Conservation (phyloP, 2,113 vertebrate species). For the Callithrix jacchus region DNA sequence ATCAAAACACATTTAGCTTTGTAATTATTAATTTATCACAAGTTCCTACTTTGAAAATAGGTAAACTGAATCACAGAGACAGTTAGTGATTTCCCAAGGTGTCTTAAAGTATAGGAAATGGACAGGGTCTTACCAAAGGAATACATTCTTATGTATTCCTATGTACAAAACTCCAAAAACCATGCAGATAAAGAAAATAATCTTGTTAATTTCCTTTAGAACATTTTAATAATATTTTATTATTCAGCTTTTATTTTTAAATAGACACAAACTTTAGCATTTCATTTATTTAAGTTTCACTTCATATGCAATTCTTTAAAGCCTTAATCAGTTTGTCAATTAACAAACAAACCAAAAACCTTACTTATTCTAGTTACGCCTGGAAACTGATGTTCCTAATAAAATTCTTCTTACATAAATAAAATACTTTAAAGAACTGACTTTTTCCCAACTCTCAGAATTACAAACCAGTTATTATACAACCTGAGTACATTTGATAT, state of each 20-base stretch:
- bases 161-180: background rate
- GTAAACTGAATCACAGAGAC: background rate
- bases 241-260: constrained; percentile 10
- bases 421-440: constrained; percentile 48
- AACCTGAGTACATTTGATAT: constrained; percentile 49
- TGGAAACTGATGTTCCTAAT: constrained; percentile 62
- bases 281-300: constrained; percentile 55
- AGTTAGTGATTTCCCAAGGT: background rate
- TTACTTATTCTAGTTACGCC: constrained; percentile 51
- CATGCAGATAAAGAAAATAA: background rate
- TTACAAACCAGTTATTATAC: constrained; percentile 15
- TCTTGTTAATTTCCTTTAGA: constrained; percentile 28
- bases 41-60: constrained; percentile 1
- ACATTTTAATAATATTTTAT: constrained; percentile 7
- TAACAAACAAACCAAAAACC: constrained; percentile 49
- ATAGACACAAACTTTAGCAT: constrained; percentile 17
- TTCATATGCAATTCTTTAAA: constrained; percentile 40
- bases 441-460: constrained; percentile 52
- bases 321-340: constrained; percentile 50
- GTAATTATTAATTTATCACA: constrained; percentile 1
- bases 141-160: background rate
- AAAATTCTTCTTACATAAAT: constrained; percentile 51
- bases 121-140: background rate
- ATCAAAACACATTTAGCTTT: constrained; percentile 9
- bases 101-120: background rate